These are phyloP conservation scores for Dendrolimus kikuchii DNA, from an alignment of 1,140 invertebrate genomes.

Conservation along the genomic window DNA sequence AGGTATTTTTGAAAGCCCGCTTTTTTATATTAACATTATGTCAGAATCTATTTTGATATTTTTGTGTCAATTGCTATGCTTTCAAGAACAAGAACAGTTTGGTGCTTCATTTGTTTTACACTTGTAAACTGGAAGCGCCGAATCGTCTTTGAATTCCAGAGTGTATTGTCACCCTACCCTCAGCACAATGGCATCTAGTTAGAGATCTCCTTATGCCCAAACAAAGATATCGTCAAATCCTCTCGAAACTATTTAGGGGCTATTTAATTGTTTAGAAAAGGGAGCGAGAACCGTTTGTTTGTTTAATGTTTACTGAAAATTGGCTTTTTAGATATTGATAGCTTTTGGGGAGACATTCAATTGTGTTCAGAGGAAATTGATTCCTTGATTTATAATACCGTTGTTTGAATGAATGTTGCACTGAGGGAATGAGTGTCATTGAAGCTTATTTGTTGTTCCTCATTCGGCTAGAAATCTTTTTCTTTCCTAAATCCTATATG, in stretches of 20 bases:
- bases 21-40: too few species aligned
- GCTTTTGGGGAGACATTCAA: background rate
- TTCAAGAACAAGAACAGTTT: too few species aligned
- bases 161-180: slow-evolving; percentile 7
- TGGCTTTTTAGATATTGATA: slow-evolving; percentile 2
- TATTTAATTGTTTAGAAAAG: slow-evolving; percentile 17
- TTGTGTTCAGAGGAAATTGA: slow-evolving; percentile 10
- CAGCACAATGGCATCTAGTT: slow-evolving; percentile 21
- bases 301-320: slow-evolving; percentile 7
- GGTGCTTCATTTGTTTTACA: too few species aligned
- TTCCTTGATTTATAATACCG: slow-evolving; percentile 11
- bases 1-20: too few species aligned
- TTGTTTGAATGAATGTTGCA: background rate
- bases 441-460: too few species aligned
- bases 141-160: too few species aligned
- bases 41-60: too few species aligned
- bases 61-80: too few species aligned
- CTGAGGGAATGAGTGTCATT: too few species aligned
- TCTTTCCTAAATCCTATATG: too few species aligned
- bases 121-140: too few species aligned
- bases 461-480: too few species aligned
- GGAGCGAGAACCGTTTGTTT: background rate
- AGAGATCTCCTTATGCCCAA: slow-evolving; percentile 24
- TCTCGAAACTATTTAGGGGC: slow-evolving; percentile 11
- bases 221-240: slow-evolving; percentile 20